These are phyloP conservation scores for Anagrus nilaparvatae DNA, from an alignment of 1,140 invertebrate species.

Conservation along the genomic window DNA sequence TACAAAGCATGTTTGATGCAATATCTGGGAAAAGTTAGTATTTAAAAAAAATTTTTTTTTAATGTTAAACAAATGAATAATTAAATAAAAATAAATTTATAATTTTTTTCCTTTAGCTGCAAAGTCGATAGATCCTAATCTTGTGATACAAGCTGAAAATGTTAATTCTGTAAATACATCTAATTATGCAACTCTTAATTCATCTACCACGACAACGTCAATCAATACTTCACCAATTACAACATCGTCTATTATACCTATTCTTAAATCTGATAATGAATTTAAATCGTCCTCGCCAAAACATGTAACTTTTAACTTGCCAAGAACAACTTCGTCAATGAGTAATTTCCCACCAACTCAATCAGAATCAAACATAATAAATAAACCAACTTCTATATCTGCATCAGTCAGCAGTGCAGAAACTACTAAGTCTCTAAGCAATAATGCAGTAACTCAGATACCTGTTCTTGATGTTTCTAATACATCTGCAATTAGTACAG, in stretches of 20 bases:
- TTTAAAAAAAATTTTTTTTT: not conserved
- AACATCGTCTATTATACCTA: constrained; percentile 28
- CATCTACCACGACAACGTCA: constrained; percentile 30
- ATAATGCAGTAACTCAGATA: not conserved
- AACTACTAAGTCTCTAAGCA: not conserved
- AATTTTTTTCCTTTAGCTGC: constrained; percentile 12
- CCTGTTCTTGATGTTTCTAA: not conserved
- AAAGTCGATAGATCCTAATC: constrained; percentile 34
- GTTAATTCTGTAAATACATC: constrained; percentile 17
- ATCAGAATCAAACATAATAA: not conserved
- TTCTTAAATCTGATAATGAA: constrained; percentile 18
- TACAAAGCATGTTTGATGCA: constrained; percentile 40
- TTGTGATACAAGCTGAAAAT: constrained; percentile 37
- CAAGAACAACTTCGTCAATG: constrained; percentile 3
- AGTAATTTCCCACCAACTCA: not conserved
- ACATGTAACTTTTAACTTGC: constrained; percentile 27
- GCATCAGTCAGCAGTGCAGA: not conserved
- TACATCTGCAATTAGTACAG: not conserved
- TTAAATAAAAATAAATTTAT: constrained; percentile 4
- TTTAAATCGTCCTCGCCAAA: constrained; percentile 16
- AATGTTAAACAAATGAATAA: not conserved
- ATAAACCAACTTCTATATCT: not conserved
- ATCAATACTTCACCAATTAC: constrained; percentile 35
- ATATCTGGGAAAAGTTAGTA: constrained; percentile 39
- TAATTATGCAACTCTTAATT: constrained; percentile 23